Conservation (phyloP, 2,797 vertebrate genomes). For the Gallinago nigripennis region DNA sequence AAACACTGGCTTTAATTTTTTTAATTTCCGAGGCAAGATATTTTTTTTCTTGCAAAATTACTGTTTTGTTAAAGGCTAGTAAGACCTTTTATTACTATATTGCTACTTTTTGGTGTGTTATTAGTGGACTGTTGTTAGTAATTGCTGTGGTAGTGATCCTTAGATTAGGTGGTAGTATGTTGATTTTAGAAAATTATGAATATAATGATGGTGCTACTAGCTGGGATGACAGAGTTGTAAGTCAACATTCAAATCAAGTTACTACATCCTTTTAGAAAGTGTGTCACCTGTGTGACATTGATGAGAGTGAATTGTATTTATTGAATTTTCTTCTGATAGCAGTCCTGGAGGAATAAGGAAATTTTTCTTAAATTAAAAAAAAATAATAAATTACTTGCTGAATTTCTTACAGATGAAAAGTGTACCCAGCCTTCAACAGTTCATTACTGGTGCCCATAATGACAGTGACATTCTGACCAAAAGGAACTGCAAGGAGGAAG, state of each 20-base stretch:
- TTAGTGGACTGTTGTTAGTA: neutral
- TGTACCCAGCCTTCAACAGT: conserved; percentile 78
- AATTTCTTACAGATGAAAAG: conserved; percentile 76
- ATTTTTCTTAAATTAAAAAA: neutral
- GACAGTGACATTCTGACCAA: neutral
- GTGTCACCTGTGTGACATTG: neutral
- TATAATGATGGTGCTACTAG: neutral
- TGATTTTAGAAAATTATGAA: neutral
- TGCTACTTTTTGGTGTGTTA: neutral
- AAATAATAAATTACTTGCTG: neutral
- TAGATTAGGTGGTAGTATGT: neutral
- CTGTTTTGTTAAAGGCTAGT: neutral
- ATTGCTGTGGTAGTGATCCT: neutral
- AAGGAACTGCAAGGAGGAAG: conserved; percentile 32
- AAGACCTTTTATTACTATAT: neutral
- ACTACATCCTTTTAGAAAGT: neutral
- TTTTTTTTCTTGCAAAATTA: neutral
- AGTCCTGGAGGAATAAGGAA: neutral
- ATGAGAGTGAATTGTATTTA: neutral
- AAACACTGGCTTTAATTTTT: neutral
- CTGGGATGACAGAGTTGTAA: neutral
- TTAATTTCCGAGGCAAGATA: neutral
- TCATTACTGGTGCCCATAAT: conserved; percentile 63
- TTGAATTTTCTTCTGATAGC: neutral
- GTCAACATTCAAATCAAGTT: neutral